Base-by-base conservation (phyloP, 2,113 vertebrate species). In the Micromys minutus region DNA sequence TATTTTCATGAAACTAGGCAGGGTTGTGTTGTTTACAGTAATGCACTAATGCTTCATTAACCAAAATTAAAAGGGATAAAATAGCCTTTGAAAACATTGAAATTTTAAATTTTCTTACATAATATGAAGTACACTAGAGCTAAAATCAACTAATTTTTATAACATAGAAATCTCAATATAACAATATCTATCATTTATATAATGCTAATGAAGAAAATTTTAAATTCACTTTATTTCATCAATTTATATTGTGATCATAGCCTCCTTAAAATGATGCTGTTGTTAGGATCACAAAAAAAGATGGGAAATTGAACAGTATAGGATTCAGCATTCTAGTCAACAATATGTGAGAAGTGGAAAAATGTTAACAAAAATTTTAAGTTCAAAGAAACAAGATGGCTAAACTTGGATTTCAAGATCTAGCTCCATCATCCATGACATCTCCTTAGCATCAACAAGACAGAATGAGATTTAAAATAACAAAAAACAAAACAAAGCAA, bases 221-320 rank as follows among this genome's bases (percentile, higher is more conserved):
- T 65, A 19, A 36, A 13, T 50, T 67, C 29, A 47, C 19, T 63
- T 63, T 45, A 36, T 24, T 50, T 69, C 2, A 57, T 71, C 2
- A 69, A 71, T 57, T 47, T 36, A n/a, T 22, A 36, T 1, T 90
- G 29, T 47, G 10, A 63, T 55, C 0, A 21, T 7, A 65, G 2
- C 15, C 65, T 31, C 45, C 1, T 31, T 31, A 63, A 42, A 63
- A 45, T 45, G 7, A 63, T 63, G 24, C 57, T 45, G 16, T 45
- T 84, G 57, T 84, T 8, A 7, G 42, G 5, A 13, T 94, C 7
- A 39, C 22, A 71, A 50, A 61, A 7, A 52, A 15, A 65, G 88
- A 16, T 55, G 36, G 8, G 6, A 52, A 67, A 3, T 4, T n/a
- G 15, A 16, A n/a, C 3, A n/a, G 0, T 50, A 39, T 0, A 83